A percentile compares a stretch with the other conserved stretches of the same genome.
Evolutionary conservation across 1,140 invertebrate genomes (phyloP).

Genomic region (Eurosta solidaginis): DNA sequence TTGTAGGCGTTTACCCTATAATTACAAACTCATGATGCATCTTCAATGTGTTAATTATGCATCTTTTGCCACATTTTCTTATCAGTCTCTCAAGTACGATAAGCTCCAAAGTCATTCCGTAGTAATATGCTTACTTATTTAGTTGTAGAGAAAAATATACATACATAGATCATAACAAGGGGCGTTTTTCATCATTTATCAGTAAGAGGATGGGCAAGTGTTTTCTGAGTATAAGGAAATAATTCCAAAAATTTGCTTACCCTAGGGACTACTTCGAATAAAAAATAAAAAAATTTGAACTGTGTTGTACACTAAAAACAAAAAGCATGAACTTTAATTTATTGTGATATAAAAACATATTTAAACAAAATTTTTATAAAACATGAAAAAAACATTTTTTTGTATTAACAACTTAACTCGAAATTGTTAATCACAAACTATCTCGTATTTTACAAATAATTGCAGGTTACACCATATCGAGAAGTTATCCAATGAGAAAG

Average conservation of each 20-base stretch:
- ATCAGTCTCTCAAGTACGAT: background rate
- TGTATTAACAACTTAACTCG: background rate
- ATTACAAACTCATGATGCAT: background rate
- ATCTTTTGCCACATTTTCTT: background rate
- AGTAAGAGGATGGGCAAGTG: background rate
- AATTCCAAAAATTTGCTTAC: background rate
- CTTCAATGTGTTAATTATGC: background rate
- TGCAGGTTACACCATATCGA: conserved; percentile 60
- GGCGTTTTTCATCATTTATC: conserved; percentile 18
- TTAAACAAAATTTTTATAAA: background rate
- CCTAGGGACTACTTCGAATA: background rate
- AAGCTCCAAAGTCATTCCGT: background rate
- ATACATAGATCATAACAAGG: background rate
- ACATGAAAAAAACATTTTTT: too few relatives aligned
- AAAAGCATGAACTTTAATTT: too few relatives aligned
- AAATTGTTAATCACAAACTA: conserved; percentile 48
- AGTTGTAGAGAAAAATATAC: too few relatives aligned
- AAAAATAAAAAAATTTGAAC: background rate
- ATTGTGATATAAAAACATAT: background rate
- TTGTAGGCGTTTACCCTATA: background rate
- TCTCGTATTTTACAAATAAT: conserved; percentile 40
- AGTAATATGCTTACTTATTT: too few relatives aligned
- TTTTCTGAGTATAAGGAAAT: background rate
- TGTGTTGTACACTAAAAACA: background rate
- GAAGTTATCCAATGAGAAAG: conserved; percentile 60